Evolutionary conservation across 2,113 vertebrate genomes (phyloP).

Genomic region (Trogon melanurus): DNA sequence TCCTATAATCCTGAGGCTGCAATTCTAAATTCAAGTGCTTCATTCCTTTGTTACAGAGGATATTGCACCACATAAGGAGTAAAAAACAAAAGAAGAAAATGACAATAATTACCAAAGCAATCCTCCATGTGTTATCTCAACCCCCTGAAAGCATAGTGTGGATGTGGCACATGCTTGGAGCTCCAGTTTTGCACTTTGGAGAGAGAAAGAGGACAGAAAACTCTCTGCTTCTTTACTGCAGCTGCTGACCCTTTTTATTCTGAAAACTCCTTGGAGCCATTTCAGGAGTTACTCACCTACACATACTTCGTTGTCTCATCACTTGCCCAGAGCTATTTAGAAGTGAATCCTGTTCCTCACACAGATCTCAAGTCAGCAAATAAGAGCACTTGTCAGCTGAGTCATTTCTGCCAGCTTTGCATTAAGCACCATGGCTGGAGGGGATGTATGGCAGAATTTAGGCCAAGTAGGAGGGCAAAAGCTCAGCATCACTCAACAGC

Average conservation of each 20-base stretch:
- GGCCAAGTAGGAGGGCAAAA: background rate
- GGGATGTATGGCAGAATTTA: background rate
- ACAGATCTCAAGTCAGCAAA: slow-evolving; percentile 19
- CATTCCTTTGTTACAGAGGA: background rate
- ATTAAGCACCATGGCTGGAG: slow-evolving; percentile 8
- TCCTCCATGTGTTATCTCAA: background rate
- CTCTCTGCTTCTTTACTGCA: background rate
- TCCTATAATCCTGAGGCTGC: background rate
- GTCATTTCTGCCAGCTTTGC: slow-evolving; percentile 46
- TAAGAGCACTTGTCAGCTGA: background rate
- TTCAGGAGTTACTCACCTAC: slow-evolving; percentile 18
- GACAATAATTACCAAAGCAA: background rate
- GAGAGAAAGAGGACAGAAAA: background rate
- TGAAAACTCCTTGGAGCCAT: background rate
- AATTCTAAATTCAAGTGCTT: background rate
- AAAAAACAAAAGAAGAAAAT: background rate
- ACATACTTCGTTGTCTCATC: background rate
- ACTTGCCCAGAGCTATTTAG: slow-evolving; percentile 8
- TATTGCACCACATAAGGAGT: background rate
- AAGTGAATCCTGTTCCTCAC: background rate
- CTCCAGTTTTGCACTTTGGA: background rate
- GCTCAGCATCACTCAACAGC: background rate
- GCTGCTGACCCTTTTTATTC: background rate
- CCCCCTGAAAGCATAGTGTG: fast-evolving
- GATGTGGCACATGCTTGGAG: fast-evolving